phyloP scores from a whole-genome alignment of 1,140 invertebrate genomes.

The Zaprionus tsacasi region DNA sequence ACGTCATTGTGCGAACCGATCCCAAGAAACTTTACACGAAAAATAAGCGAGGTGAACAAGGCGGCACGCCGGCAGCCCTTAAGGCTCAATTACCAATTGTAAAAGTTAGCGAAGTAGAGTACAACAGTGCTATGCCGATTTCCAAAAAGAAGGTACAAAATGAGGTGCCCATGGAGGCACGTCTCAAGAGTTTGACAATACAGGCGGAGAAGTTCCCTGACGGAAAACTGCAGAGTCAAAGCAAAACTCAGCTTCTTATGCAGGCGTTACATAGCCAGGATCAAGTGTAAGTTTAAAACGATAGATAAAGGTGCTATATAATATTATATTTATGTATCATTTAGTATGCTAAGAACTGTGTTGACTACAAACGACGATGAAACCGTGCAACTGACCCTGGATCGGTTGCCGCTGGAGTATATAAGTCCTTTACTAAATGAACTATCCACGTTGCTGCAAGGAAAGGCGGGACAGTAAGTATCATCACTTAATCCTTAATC shows the following conservation, averaged over 20 bases:
- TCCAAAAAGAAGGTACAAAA: conserved; percentile 85
- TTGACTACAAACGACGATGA: conserved; percentile 86
- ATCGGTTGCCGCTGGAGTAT: conserved; percentile 87
- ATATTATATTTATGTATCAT: neutral
- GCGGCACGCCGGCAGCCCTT: conserved; percentile 63
- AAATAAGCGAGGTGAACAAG: conserved; percentile 78
- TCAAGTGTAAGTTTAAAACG: conserved; percentile 84
- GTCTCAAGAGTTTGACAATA: conserved; percentile 89
- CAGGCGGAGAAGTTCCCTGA: conserved; percentile 84
- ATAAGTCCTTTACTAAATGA: conserved; percentile 87
- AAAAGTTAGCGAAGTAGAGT: conserved; percentile 76
- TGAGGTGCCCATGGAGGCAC: conserved; percentile 90
- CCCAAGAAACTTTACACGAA: conserved; percentile 82
- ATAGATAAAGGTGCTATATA: neutral
- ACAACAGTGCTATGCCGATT: conserved; percentile 70
- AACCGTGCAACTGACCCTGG: conserved; percentile 87
- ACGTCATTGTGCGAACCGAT: conserved; percentile 86
- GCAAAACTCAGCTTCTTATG: conserved; percentile 90
- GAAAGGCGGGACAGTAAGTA: conserved; percentile 87
- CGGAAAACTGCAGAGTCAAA: conserved; percentile 85
- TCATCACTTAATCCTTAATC: neutral
- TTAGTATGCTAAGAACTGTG: conserved; percentile 86
- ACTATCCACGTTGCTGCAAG: conserved; percentile 86
- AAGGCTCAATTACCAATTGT: conserved; percentile 85
- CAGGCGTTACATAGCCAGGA: conserved; percentile 92